phyloP scores from a whole-genome alignment of 1,140 invertebrate species.

The Zaprionus tsacasi region DNA sequence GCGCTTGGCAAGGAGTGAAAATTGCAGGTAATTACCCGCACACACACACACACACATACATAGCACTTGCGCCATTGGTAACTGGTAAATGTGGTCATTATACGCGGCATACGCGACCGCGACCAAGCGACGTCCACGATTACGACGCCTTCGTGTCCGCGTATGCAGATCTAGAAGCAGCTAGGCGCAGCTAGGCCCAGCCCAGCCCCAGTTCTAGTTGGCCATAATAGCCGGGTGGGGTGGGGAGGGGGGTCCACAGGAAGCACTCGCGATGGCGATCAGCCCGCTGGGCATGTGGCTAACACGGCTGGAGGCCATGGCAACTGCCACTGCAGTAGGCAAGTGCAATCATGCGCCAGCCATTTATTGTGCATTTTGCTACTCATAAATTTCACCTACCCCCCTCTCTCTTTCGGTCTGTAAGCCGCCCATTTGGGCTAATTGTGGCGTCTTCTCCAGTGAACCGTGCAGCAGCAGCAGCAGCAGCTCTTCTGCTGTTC shows the following conservation, averaged over 20 bases:
- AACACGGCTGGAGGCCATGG: conserved; percentile 24
- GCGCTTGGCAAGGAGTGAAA: conserved; percentile 75
- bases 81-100: conserved; percentile 78
- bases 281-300: conserved; percentile 65
- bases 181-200: conserved; percentile 16
- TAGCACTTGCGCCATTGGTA: conserved; percentile 63
- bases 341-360: conserved; percentile 73
- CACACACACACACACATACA: conserved; percentile 41
- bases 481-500: conserved; percentile 5
- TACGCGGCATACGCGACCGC: conserved; percentile 62
- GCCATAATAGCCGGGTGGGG: conserved; percentile 32
- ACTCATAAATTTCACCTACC: conserved; percentile 37
- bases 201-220: conserved; percentile 5
- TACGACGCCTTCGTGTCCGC: conserved; percentile 56
- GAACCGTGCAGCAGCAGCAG: conserved; percentile 46
- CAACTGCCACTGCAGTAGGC: conserved; percentile 54
- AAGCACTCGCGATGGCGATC: conserved; percentile 79
- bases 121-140: conserved; percentile 39
- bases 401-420: not conserved
- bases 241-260: conserved; percentile 40
- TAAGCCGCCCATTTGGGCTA: conserved; percentile 7
- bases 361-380: conserved; percentile 64
- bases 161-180: conserved; percentile 37
- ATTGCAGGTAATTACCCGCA: conserved; percentile 76
- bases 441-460: conserved; percentile 41